These are phyloP conservation scores for Stercorarius parasiticus DNA, from an alignment of 2,113 vertebrate species.

Conservation along the genomic window DNA sequence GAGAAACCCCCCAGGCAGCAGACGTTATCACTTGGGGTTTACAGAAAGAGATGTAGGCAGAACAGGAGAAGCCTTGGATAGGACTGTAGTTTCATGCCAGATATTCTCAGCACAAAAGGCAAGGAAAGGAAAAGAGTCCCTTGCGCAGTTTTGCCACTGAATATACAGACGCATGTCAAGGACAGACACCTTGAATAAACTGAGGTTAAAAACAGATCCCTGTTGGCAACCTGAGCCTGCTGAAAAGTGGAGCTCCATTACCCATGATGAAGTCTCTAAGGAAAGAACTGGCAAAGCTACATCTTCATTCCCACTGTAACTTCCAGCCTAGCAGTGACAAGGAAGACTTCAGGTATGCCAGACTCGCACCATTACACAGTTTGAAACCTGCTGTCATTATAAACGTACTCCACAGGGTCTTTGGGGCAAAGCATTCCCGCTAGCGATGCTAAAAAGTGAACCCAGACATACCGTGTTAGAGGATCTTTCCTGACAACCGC, in stretches of 20 bases:
- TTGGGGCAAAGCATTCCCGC: not conserved
- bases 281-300: not conserved
- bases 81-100: not conserved
- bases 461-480: not conserved
- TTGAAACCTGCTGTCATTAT: not conserved
- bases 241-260: slow-evolving; percentile 2
- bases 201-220: not conserved
- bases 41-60: not conserved
- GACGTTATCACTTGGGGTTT: not conserved
- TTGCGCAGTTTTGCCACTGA: not conserved
- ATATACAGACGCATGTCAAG: not conserved
- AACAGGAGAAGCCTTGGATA: not conserved
- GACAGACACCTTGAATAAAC: not conserved
- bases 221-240: not conserved
- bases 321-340: not conserved
- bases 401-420: not conserved
- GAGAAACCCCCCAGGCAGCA: not conserved
- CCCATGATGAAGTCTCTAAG: not conserved
- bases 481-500: not conserved
- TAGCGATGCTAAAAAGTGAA: not conserved
- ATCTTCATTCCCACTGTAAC: not conserved
- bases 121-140: not conserved
- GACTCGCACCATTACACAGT: not conserved
- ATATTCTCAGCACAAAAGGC: not conserved
- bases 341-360: not conserved